Evolutionary conservation across 2,113 vertebrate genomes (phyloP).

Genomic region (Marmota flaviventris): DNA sequence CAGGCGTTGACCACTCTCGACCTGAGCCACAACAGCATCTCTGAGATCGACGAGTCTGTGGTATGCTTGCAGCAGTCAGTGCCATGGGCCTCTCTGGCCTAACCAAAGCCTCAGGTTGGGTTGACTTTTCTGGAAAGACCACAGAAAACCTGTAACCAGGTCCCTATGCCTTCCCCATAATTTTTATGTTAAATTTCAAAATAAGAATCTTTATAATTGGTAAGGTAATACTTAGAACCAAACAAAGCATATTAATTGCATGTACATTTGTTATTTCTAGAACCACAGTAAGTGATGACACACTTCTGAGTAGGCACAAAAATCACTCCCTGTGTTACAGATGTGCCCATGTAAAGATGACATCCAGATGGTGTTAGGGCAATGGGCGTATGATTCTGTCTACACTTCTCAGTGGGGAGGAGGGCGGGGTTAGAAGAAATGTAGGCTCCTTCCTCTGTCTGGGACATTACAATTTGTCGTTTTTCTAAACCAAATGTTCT

Average conservation of each 20-base stretch:
- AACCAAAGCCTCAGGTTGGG: background rate
- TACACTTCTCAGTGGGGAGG: background rate
- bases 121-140: constrained; percentile 16
- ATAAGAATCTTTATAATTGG: background rate
- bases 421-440: background rate
- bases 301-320: background rate
- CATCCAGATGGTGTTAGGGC: background rate
- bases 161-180: background rate
- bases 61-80: constrained; percentile 86
- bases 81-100: background rate
- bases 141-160: background rate
- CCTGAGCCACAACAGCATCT: constrained; percentile 96
- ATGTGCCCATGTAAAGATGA: background rate
- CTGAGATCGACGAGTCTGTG: constrained; percentile 95
- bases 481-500: constrained; percentile 1
- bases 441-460: background rate
- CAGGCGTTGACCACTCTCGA: constrained; percentile 95
- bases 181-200: constrained; percentile 64
- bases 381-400: background rate
- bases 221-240: background rate
- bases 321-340: background rate
- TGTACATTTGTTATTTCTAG: background rate
- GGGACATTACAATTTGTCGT: background rate
- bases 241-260: background rate
- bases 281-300: background rate